Evolutionary conservation across 2,888 invertebrate species (phyloP), one percentile per base, ranked within the genome.

Genomic region (Carcina quercana): DNA sequence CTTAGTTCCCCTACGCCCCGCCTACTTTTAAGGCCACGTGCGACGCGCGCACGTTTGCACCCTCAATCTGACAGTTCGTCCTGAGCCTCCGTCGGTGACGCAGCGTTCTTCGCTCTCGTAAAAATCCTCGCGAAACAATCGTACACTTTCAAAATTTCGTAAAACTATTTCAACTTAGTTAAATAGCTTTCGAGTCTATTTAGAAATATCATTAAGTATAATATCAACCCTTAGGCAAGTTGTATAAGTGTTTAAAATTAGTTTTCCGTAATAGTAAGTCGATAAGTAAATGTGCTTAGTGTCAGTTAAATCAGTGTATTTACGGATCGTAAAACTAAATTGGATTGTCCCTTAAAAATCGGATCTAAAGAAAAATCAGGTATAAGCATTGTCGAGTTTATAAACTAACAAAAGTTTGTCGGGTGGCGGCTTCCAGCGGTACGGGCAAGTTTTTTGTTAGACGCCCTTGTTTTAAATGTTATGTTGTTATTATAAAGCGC

Each of bases 1-100:
- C 49, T 31, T 43, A 44, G 43, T 55, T 55, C 50, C 34, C 50
- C 36, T 41, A 51, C 34, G 61, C 60, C 36, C 75, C 78, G 66
- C 82, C 79, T 58, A 50, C 53, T 42, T 59, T 62, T 53, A 50
- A 55, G 50, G 53, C 78, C 83, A 83, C 83, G 83, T 83, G 83
- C 69, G 66, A 59, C 82, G 82, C 78, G 78, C 82, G 82, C 82
- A 79, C 45, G 61, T 50, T 54, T 49, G 40, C 35, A 49, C 41
- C 50, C 47, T 40, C 47, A 53, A 58, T 57, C 59, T 64, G 68
- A 59, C 78, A 82, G 80, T 80, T 63, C 55, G 59, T 53, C 39
- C 43, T 49, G 49, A 49, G 53, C 57, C 50, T 37, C 43, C 56
- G 50, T 40, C 34, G 39, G 38, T 38, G 50, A 33, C 44, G 51